Evolutionary conservation across 2,113 vertebrate genomes (phyloP), one percentile per base, ranked within the genome.

Genomic region (Chionodraco myersi): DNA sequence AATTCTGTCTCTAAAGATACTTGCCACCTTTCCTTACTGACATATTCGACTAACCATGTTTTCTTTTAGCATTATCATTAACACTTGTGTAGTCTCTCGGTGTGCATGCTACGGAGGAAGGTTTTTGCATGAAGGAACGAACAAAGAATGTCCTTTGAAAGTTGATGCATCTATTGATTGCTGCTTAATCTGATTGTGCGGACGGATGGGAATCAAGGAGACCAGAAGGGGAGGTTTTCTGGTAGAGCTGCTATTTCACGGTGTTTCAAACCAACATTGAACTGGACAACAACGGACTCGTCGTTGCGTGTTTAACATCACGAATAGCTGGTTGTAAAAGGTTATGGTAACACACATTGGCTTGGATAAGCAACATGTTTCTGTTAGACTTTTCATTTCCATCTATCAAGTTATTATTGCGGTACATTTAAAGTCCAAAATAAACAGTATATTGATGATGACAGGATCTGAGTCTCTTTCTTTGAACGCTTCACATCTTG

Each of bases 161-260:
- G 88, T 89, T 82, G 77, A 69, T 81, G 23, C 13, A 3, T 72
- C 82, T 72, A 84, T 92, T 84, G 86, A 91, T 91, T 41, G n/a
- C 54, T 56, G 76, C 41, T 61, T 86, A 67, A 77, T 88, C 76
- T 58, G 78, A 88, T 88, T 90, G 66, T 57, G 72, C 26, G 72
- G 70, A 79, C 64, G 61, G 75, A 77, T 54, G 53, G 14, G 64
- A 84, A 94, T 86, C 84, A 82, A 82, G 83, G 34, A 58, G 51
- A 77, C 9, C 61, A 68, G 75, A 30, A 61, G 70, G 68, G 49
- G 21, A 11, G 72, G 47, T 48, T 67, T 86, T 47, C 14, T 61
- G 16, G 66, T 63, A 66, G 79, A 86, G 68, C 30, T 82, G 68
- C 72, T 53, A 1, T 79, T 79, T 72, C 51, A 44, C 13, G n/a